These are phyloP conservation scores for Drosophila colorata DNA, from an alignment of 2,888 invertebrate genomes.

Conservation along the genomic window DNA sequence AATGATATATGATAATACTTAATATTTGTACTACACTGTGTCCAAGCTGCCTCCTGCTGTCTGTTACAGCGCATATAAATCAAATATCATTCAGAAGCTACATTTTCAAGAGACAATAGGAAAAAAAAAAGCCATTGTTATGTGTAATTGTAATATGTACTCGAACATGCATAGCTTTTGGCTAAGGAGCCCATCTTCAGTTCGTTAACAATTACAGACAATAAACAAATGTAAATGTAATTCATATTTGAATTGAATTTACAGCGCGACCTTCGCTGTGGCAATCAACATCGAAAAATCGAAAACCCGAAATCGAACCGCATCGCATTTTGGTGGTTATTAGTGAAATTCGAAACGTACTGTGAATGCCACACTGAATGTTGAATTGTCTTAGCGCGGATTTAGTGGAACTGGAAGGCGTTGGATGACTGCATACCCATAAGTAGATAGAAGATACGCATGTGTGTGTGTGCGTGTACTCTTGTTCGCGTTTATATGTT, in stretches of 20 bases:
- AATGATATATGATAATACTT: background rate
- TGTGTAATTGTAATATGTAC: constrained; percentile 22
- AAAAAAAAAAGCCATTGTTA: constrained; percentile 19
- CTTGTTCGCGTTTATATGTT: constrained; percentile 58
- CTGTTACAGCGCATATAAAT: constrained; percentile 10
- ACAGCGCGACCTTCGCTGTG: constrained; percentile 58
- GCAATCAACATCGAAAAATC: constrained; percentile 58
- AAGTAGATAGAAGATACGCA: constrained; percentile 28
- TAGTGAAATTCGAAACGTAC: constrained; percentile 72
- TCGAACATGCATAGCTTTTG: background rate
- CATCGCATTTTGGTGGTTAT: constrained; percentile 57
- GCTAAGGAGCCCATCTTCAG: constrained; percentile 40
- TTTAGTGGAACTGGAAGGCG: constrained; percentile 50
- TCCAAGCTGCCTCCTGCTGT: constrained; percentile 4
- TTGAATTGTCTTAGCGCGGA: constrained; percentile 76
- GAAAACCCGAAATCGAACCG: constrained; percentile 40
- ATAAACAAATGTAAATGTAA: constrained; percentile 68
- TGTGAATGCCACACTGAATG: constrained; percentile 63
- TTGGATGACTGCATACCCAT: constrained; percentile 25
- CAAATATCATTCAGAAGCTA: constrained; percentile 42
- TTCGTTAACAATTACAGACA: constrained; percentile 60
- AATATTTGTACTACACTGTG: background rate
- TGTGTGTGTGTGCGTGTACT: constrained; percentile 8
- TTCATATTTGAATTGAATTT: constrained; percentile 67
- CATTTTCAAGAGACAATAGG: constrained; percentile 10